Evolutionary conservation across 2,888 invertebrate genomes (phyloP), one percentile per base, ranked within the genome.

Genomic region (Maniola hyperantus): DNA sequence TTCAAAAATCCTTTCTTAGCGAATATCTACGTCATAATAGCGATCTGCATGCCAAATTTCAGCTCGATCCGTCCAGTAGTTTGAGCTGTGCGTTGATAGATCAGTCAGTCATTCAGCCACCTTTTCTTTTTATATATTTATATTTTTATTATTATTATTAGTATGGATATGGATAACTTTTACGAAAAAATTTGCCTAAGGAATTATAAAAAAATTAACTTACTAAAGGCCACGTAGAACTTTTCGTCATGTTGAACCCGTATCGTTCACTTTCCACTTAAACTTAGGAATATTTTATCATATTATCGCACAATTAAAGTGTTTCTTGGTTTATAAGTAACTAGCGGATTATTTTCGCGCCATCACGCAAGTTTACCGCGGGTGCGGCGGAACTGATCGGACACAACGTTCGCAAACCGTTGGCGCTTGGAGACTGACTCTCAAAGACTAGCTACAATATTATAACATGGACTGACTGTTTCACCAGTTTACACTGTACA

Each of bases 301-400:
- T 68, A 61, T 57, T 62, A 59, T 39, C 13, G n/a, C 55, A 70
- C 62, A 68, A 62, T 63, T 57, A 34, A 59, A 48, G 46, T 65
- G 60, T 68, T 65, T 64, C 33, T 54, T n/a, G 34, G 18, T 39
- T 18, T 15, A 8, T 34, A 65, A 51, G 48, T 55, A 18, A 8
- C 11, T 39, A 33, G 44, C 54, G 65, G 70, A 74, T 71, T 72
- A 77, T 78, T 83, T 87, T 86, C 84, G 83, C 88, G 87, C 84
- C 88, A 89, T 87, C 69, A 66, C 83, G 83, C 77, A 89, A 89
- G 81, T 87, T 89, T 82, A 78, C 80, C 89, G 88, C 87, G 83
- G 73, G 73, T 73, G 78, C 78, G 77, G 71, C 72, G 61, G 65
- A 55, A 69, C 69, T 72, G 67, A 66, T 71, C 48, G 70, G 74